These are phyloP conservation scores for Wiebesia pumilae DNA, from an alignment of 1,140 invertebrate species.

Conservation along the genomic window DNA sequence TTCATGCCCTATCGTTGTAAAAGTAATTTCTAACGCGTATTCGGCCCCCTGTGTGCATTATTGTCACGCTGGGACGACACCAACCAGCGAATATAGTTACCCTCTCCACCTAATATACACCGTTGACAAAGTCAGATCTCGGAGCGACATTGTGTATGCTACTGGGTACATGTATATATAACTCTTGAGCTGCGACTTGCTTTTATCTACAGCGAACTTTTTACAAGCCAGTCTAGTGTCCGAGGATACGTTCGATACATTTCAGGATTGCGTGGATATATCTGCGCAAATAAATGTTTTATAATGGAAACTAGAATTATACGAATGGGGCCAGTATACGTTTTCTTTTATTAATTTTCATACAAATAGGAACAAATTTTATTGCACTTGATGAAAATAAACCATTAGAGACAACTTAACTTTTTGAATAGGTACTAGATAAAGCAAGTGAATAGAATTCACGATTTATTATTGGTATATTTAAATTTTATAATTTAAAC, in stretches of 20 bases:
- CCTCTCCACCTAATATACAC: background rate
- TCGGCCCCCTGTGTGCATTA: background rate
- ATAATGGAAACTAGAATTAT: too few species aligned
- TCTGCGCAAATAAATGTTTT: background rate
- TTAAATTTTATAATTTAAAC: too few species aligned
- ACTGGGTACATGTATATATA: background rate
- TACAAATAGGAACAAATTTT: too few species aligned
- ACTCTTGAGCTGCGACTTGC: background rate
- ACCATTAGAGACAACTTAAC: too few species aligned
- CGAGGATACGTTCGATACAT: background rate
- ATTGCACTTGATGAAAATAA: too few species aligned
- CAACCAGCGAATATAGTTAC: constrained; percentile 15
- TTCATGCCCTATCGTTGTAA: background rate
- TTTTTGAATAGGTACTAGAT: too few species aligned
- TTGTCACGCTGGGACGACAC: background rate
- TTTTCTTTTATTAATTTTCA: too few species aligned
- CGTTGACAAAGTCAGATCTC: background rate
- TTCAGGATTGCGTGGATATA: background rate
- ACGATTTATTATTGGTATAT: too few species aligned
- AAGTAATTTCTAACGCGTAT: constrained; percentile 17
- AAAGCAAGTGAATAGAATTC: too few species aligned
- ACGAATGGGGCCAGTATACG: too few species aligned
- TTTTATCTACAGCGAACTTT: background rate
- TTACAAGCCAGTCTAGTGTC: background rate
- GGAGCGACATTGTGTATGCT: background rate